Conservation (phyloP, 2,888 invertebrate species). For the Margaritifera margaritifera region DNA sequence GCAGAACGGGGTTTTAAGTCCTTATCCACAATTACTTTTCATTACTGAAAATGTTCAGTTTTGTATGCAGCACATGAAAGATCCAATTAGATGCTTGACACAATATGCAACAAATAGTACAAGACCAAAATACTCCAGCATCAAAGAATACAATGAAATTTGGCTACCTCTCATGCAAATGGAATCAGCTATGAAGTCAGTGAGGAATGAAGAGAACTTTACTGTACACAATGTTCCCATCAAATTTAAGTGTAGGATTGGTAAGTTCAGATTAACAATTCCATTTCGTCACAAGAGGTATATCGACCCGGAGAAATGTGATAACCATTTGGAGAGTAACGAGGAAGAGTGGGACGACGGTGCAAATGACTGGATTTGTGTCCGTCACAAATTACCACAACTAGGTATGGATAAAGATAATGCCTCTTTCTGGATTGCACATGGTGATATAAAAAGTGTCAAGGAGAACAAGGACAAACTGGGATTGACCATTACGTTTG, state of each 20-base stretch:
- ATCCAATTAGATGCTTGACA: slow-evolving; percentile 27
- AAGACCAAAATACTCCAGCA: slow-evolving; percentile 14
- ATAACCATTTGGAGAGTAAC: background rate
- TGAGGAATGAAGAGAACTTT: slow-evolving; percentile 14
- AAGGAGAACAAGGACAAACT: slow-evolving; percentile 7
- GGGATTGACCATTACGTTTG: slow-evolving; percentile 16
- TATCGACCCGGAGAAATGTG: slow-evolving; percentile 14
- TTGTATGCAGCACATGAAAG: slow-evolving; percentile 29
- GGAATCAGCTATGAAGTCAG: slow-evolving; percentile 31
- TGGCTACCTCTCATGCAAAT: slow-evolving; percentile 36
- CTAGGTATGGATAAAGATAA: too few relatives aligned
- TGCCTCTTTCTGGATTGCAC: slow-evolving; percentile 18
- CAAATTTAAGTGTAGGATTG: slow-evolving; percentile 14
- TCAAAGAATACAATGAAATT: slow-evolving; percentile 20
- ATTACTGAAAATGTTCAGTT: slow-evolving; percentile 27
- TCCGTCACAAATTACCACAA: too few relatives aligned
- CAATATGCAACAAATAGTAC: slow-evolving; percentile 23
- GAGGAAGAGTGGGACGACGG: background rate
- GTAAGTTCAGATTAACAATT: slow-evolving; percentile 19
- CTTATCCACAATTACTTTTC: slow-evolving; percentile 21
- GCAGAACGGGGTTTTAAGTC: slow-evolving; percentile 21
- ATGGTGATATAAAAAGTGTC: slow-evolving; percentile 19
- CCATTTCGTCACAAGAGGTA: slow-evolving; percentile 25
- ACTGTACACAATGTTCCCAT: slow-evolving; percentile 30
- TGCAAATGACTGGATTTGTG: too few relatives aligned